Evolutionary conservation across 1,140 invertebrate genomes (phyloP).

Genomic region (Lerema accius): DNA sequence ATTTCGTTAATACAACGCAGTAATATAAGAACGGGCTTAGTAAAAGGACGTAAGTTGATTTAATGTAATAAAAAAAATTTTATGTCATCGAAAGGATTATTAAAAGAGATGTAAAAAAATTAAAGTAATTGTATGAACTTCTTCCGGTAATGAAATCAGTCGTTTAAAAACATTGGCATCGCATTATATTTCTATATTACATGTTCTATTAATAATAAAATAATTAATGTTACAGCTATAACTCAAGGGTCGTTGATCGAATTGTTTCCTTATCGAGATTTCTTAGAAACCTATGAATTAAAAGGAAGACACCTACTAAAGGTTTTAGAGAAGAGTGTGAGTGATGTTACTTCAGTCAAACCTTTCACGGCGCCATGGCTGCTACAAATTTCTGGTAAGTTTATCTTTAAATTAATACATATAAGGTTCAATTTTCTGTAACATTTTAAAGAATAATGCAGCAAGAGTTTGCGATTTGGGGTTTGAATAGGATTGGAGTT

Average conservation of each 20-base stretch:
- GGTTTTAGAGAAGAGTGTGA: slow-evolving; percentile 48
- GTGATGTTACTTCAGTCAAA: slow-evolving; percentile 34
- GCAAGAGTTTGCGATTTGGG: too few species aligned
- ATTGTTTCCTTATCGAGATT: slow-evolving; percentile 54
- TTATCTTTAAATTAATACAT: slow-evolving; percentile 10
- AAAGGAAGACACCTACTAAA: slow-evolving; percentile 47
- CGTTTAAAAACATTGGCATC: too few species aligned
- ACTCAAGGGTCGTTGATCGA: slow-evolving; percentile 50
- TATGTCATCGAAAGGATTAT: too few species aligned
- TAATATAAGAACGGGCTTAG: slow-evolving; percentile 43
- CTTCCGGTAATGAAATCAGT: too few species aligned
- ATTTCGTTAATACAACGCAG: slow-evolving; percentile 49
- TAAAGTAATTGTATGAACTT: too few species aligned
- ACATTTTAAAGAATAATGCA: too few species aligned
- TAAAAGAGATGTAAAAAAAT: too few species aligned
- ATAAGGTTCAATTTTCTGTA: too few species aligned
- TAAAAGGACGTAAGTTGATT: slow-evolving; percentile 45
- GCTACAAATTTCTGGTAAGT: slow-evolving; percentile 56
- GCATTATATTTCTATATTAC: too few species aligned
- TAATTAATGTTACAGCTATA: slow-evolving; percentile 42
- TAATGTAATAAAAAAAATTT: too few species aligned
- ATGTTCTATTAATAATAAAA: too few species aligned
- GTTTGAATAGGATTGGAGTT: too few species aligned
- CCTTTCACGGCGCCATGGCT: slow-evolving; percentile 52
- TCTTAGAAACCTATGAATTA: slow-evolving; percentile 49